Base-by-base conservation (phyloP, 2,113 vertebrate species). In the Cettia cetti region DNA sequence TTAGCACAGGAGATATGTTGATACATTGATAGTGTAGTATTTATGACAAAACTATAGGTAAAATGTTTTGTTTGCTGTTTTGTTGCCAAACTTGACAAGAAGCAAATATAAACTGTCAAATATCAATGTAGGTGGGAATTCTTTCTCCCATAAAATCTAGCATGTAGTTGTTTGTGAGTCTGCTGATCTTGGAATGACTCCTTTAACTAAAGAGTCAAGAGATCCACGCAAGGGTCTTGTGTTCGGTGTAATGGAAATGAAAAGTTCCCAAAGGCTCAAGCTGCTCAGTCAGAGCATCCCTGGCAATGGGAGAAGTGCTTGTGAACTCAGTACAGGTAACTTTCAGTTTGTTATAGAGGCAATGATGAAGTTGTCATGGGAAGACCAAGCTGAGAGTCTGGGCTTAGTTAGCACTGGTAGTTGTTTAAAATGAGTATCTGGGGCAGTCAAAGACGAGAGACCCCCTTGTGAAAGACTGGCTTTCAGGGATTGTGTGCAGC, bases 401-500 rank as follows among this genome's bases (percentile, higher is more conserved):
- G n/a, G 23, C 40, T 64, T n/a, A 8, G 15, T 50, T 70, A 82
- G 59, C 28, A 40, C 14, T n/a, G n/a, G 19, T 23, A 81, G 68
- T 49, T 74, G 56, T 79, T 79, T 53, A 39, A 79, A n/a, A 37
- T 23, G 30, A 68, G 54, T 35, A 17, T 75, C 13, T 1, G 2
- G 63, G 30, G 21, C 26, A 28, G 15, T 93, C 28, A 9, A 40
- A 71, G 80, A 20, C 26, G 37, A 13, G 69, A 61, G n/a, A 21
- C 40, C 12, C 37, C 13, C 13, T 23, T 18, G 26, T 26, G 35
- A 24, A n/a, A 13, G 2, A 7, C 23, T 2, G 8, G 33, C 47
- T 63, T 52, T 61, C n/a, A 5, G 21, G 18, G 52, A 10, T n/a
- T 0, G 0, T 1, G 2, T 50, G 26, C 3, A 9, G n/a, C 0